Conservation (phyloP, 2,797 vertebrate genomes). For the Lepus oiostolus region DNA sequence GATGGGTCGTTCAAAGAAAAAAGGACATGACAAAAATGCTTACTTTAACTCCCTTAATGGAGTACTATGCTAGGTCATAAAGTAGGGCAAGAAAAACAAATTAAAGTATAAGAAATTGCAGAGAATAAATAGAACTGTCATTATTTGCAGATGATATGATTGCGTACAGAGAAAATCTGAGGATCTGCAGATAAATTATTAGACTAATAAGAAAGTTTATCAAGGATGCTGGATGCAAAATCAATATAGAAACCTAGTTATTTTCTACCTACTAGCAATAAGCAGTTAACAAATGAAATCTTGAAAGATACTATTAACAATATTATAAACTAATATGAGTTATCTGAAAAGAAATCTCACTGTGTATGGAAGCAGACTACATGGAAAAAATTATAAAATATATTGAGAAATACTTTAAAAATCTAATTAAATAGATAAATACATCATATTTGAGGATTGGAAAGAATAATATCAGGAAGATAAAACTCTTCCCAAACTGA, state of each 20-base stretch:
- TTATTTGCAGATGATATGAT: conserved; percentile 34
- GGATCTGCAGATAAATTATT: conserved; percentile 20
- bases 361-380: background rate
- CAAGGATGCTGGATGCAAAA: conserved; percentile 15
- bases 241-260: conserved; percentile 45
- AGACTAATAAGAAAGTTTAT: conserved; percentile 39
- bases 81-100: conserved; percentile 24
- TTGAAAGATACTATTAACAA: conserved; percentile 42
- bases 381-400: conserved; percentile 20
- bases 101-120: background rate
- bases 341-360: conserved; percentile 25
- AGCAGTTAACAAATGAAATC: conserved; percentile 51
- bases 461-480: conserved; percentile 41
- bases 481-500: conserved; percentile 4
- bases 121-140: conserved; percentile 22
- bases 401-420: conserved; percentile 52
- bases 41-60: background rate
- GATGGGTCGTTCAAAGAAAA: background rate
- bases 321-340: conserved; percentile 23
- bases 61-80: background rate
- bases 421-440: conserved; percentile 8
- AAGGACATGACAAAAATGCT: background rate
- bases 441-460: background rate
- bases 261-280: conserved; percentile 39
- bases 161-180: background rate